Base-by-base conservation (phyloP, 2,888 invertebrate species). In the Archips xylosteana region DNA sequence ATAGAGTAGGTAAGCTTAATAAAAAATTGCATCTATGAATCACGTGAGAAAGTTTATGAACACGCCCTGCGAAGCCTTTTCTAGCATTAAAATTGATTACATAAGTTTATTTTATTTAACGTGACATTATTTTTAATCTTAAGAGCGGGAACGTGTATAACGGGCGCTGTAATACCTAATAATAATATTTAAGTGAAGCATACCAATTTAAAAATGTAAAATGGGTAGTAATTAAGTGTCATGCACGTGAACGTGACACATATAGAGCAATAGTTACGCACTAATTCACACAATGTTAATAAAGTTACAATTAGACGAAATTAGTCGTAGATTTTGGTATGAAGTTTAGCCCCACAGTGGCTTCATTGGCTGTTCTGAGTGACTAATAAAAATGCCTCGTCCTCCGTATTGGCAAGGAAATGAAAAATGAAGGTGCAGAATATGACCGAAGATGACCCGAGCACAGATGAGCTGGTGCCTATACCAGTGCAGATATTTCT, bases 401-500 rank as follows among this genome's bases (percentile, higher is more conserved):
- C 67, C 12, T 42, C 45, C 54, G 59, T 61, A 10, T 64, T 47
- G 34, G 42, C 60, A 61, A 74, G 69, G 73, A 69, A 45, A 74
- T 74, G 62, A 66, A 80, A 61, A 70, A 86, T 87, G 85, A 90
- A 87, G 79, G 78, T 84, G 65, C 90, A 87, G 75, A 91, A 91
- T 13, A 80, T 84, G 75, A 73, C 83, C 0, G 94, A 94, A 83
- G 97, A 97, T 80, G 96, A 96, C 80, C 95, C 95, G 54, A 95
- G 95, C 81, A 95, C 96, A 78, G 98, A 98, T 83, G 96, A 97
- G 84, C 95, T 96, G 71, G 95, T 99, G 76, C 99, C 99, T 0
- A 97, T 99, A 77, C 98, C 99, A 1, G 98, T 99, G 75, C 99
- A 99, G 93, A 97, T 98, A 83, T 99, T 99, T 93, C 96, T 99